These are phyloP conservation scores for Aramus guarauna DNA, from an alignment of 2,113 vertebrate genomes.

Conservation along the genomic window DNA sequence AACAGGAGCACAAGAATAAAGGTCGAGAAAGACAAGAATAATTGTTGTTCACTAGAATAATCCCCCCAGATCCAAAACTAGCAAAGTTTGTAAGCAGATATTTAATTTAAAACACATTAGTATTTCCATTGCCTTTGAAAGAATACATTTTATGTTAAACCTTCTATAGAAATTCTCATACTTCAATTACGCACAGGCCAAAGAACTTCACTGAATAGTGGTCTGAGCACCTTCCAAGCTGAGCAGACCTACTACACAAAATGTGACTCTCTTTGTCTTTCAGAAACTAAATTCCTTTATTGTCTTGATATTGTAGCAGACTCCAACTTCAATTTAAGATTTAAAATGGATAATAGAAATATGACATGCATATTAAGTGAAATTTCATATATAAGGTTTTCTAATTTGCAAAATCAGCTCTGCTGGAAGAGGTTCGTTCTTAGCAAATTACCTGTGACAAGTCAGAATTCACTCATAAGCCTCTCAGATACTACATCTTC, in stretches of 20 bases:
- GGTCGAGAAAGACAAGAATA: not conserved
- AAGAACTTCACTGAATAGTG: not conserved
- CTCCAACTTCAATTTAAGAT: not conserved
- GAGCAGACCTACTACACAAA: not conserved
- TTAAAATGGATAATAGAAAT: not conserved
- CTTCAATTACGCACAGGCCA: not conserved
- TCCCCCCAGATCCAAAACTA: not conserved
- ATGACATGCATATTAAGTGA: not conserved
- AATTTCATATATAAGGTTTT: constrained; percentile 24
- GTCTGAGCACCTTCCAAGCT: not conserved
- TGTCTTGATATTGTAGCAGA: not conserved
- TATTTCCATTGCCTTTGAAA: not conserved
- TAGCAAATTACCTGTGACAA: constrained; percentile 32
- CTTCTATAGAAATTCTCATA: not conserved
- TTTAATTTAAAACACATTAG: not conserved
- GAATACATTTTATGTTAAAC: not conserved
- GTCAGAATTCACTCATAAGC: constrained; percentile 5
- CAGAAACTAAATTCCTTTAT: not conserved
- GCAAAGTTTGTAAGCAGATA: not conserved
- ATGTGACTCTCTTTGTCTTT: not conserved
- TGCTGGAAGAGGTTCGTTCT: not conserved
- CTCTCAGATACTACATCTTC: constrained; percentile 3
- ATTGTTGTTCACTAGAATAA: not conserved
- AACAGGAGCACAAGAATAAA: not conserved
- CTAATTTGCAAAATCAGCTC: not conserved